These are phyloP conservation scores for Gymnodraco acuticeps DNA, from an alignment of 2,797 vertebrate species.

Conservation along the genomic window DNA sequence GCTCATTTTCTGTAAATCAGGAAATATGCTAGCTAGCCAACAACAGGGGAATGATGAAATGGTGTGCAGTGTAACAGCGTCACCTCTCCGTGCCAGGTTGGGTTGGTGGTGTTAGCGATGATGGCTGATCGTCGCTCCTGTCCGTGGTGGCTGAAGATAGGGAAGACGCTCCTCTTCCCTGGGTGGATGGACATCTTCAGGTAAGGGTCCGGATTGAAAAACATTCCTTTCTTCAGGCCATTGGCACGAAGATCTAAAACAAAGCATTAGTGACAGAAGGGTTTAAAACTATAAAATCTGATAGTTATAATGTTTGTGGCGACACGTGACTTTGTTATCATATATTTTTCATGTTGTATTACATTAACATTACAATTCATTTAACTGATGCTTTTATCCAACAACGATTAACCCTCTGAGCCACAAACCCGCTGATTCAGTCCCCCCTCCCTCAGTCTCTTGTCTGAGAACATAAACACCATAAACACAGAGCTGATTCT, in stretches of 20 bases:
- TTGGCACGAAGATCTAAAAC: conserved; percentile 91
- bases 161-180: conserved; percentile 95
- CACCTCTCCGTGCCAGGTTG: conserved; percentile 97
- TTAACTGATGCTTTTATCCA: too few relatives aligned
- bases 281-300: background rate
- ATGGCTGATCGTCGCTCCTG: conserved; percentile 96
- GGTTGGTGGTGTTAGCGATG: conserved; percentile 97
- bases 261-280: background rate
- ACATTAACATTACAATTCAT: too few relatives aligned
- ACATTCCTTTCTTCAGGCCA: conserved; percentile 98
- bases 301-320: background rate
- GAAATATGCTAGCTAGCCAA: too few relatives aligned
- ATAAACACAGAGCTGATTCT: conserved; percentile 15
- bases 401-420: too few relatives aligned
- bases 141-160: conserved; percentile 95
- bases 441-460: too few relatives aligned
- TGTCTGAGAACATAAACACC: too few relatives aligned
- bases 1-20: too few relatives aligned
- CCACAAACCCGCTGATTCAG: too few relatives aligned
- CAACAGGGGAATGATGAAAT: too few relatives aligned
- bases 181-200: conserved; percentile 99
- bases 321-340: background rate
- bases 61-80: conserved; percentile 13
- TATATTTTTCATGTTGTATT: too few relatives aligned
- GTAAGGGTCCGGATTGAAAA: conserved; percentile 99